Evolutionary conservation across 35 echinoderm and acorn worm genomes (phyloP).

Genomic region (Stichopus chloronotus): DNA sequence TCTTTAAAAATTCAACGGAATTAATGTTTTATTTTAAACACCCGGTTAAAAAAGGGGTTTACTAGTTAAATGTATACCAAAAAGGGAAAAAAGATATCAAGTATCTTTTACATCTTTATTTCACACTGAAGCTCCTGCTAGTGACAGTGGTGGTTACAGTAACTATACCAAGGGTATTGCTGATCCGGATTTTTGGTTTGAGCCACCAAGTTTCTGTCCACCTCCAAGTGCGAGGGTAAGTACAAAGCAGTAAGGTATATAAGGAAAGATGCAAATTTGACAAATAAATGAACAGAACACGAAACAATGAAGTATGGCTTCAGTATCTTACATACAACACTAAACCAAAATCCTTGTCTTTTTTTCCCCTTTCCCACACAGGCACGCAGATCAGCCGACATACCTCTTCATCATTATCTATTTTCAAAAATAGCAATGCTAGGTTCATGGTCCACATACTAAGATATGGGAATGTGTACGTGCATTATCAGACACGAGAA

Average conservation of each 20-base stretch:
- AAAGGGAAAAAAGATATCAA: neutral
- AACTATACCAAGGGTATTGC: conserved; percentile 31
- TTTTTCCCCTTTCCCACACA: neutral
- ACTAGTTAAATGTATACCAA: neutral
- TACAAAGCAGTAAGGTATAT: neutral
- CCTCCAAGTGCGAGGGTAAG: neutral
- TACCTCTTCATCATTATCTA: neutral
- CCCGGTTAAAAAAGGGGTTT: neutral
- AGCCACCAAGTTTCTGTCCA: conserved; percentile 28
- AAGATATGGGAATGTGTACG: neutral
- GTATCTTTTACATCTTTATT: neutral
- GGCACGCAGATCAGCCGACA: neutral
- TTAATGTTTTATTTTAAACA: too few species aligned
- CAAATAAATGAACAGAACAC: too few species aligned
- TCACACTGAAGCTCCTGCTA: neutral
- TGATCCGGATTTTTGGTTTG: conserved; percentile 21
- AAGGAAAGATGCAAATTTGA: neutral
- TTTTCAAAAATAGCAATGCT: neutral
- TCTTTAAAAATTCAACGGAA: too few species aligned
- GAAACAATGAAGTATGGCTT: too few species aligned
- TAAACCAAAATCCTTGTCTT: too few species aligned
- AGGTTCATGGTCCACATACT: neutral
- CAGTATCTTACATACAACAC: neutral
- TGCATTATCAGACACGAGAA: too few species aligned
- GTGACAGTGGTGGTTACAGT: neutral